Evolutionary conservation across 2,113 vertebrate genomes (phyloP), one percentile per base, ranked within the genome.

Genomic region (Synchiropus splendidus): DNA sequence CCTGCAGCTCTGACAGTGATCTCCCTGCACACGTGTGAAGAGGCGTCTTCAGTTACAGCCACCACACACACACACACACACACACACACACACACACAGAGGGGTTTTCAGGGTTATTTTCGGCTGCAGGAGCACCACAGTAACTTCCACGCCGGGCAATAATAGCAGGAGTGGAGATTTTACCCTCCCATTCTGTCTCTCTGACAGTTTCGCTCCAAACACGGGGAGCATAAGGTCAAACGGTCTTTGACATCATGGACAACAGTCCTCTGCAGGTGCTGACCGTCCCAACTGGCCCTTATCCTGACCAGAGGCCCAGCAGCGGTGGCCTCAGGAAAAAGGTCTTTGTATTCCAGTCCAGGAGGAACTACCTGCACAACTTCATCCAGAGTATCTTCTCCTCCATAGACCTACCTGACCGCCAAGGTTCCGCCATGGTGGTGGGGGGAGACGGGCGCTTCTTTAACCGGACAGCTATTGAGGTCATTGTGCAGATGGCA

Each of bases 361-460:
- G 88, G 76, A 84, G 56, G 36, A 87, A 90, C 81, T 98, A 98
- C 61, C 80, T 98, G 60, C 89, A 97, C 77, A 97, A 97, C 68
- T 97, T 92, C 51, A 80, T 97, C 74, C 94, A 98, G 77, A 94
- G 93, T 59, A 79, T 97, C 46, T 91, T 94, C 74, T 96, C 83
- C 68, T 96, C 91, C 67, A 92, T 98, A 68, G 94, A 98, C 77
- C 74, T 98, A 12, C 89, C 89, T 27, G 91, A 96, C 67, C 92
- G 93, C 12, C 94, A 98, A 78, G 92, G 92, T 57, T 88, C 90
- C 15, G 90, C 92, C 16, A 42, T 97, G 80, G 89, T 97, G 54
- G 88, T 96, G 35, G 94, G 94, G 72, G 93, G 94, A 56, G 94
- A 97, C 53, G 94, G 94, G 42, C 87, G 93, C 58, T 97, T 92